These are phyloP conservation scores for Bovichtus variegatus DNA, from an alignment of 2,797 vertebrate genomes.

Conservation along the genomic window DNA sequence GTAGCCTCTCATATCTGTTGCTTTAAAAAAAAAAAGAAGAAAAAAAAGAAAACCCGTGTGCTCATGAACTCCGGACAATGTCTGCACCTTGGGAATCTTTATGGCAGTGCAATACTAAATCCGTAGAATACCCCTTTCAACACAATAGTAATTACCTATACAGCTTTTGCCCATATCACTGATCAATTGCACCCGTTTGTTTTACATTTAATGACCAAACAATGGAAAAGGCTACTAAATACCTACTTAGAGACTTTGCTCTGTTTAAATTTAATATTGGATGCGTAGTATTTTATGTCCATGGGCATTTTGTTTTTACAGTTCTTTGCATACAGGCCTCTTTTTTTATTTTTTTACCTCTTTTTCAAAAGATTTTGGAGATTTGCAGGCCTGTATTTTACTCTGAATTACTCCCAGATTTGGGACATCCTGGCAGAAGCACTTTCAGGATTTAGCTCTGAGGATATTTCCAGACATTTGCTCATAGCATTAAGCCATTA, in stretches of 20 bases:
- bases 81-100: not conserved
- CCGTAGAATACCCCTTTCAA: not conserved
- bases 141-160: not conserved
- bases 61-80: too few species aligned
- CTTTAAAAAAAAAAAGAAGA: too few species aligned
- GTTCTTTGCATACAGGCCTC: not conserved
- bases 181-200: too few species aligned
- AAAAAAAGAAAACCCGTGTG: conserved; percentile 16
- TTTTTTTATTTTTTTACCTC: not conserved
- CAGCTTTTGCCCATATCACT: not conserved
- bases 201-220: too few species aligned
- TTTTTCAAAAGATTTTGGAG: conserved; percentile 4
- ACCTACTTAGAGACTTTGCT: not conserved
- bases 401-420: conserved; percentile 40
- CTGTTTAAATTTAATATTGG: not conserved
- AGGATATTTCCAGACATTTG: conserved; percentile 61
- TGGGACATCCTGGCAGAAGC: conserved; percentile 25
- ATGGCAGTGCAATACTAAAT: not conserved
- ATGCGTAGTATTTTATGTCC: not conserved
- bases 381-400: not conserved
- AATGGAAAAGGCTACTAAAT: too few species aligned
- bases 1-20: not conserved
- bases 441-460: conserved; percentile 66
- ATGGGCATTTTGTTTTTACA: not conserved
- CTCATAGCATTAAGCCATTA: conserved; percentile 54